Base-by-base conservation (phyloP, 2,113 vertebrate genomes). In the Brienomyrus brachyistius region DNA sequence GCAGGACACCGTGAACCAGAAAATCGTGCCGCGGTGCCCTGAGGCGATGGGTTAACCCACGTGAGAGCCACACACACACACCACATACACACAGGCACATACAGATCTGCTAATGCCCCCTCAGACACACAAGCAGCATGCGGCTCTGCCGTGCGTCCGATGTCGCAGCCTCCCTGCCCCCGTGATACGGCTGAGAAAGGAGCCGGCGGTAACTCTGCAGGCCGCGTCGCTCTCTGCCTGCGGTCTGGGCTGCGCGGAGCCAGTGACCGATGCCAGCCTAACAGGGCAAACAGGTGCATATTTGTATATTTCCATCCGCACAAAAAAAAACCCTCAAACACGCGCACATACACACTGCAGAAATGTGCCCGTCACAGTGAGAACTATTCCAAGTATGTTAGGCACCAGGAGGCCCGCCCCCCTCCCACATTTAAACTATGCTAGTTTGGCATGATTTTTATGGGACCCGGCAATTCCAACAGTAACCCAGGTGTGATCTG, bases 291-390 rank as follows among this genome's bases (percentile, higher is more conserved):
- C 19, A 43, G 35, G 80, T 84, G 40, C 47, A 84, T 84, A 84
- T 84, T 84, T 84, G 82, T 48, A 84, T 84, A 47, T 84, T 84
- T 84, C 82, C 82, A 84, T 21, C 40, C 21, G n/a, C 31, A 43
- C 82, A 23, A n/a, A 21, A 8, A 8, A 84, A 84, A 84, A 70
- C 62, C 31, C 56, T 62, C 23, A 62, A n/a, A 62, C n/a, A 27
- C n/a, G 11, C n/a, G 4, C 62, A 31, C 62, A 70, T 11, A 10
- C 62, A 13, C n/a, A 31, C 23, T n/a, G 11, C 8, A 27, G 62
- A 66, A 19, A 5, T 54, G 52, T 19, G 17, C 17, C 17, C 21
- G 54, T 56, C 3, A 56, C 54, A 21, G 54, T 56, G 54, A 56
- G n/a, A 70, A 70, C n/a, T 31, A 13, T 4, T 35, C 74, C 10